Evolutionary conservation across 2,113 vertebrate species (phyloP), one percentile per base, ranked within the genome.

Genomic region (Callionymus lyra): DNA sequence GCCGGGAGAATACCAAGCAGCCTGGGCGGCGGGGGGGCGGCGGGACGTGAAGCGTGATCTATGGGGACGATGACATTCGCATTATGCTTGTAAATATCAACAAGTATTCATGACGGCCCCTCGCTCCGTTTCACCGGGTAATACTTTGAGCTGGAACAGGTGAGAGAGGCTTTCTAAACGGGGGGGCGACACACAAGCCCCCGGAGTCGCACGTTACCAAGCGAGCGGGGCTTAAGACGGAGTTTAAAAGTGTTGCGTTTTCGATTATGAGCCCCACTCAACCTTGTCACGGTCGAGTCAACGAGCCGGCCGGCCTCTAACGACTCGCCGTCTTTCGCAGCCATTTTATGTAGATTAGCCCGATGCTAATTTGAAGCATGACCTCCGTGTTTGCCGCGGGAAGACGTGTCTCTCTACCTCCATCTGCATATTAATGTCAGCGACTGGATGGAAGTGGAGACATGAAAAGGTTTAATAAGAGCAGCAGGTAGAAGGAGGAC

Each of bases 321-420:
- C 68, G 72, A 72, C 75, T 53, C 60, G 14, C 13, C 53, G 65
- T 75, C 71, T 68, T 63, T 65, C n/a, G 56, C 54, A 68, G 66
- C 73, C 56, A 70, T 82, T 79, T 79, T 63, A 82, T 82, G 78
- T 68, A 82, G 67, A 84, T 82, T 68, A 82, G 73, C 68, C 65
- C 58, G 72, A 79, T 79, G 82, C 66, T 73, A 75, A 81, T 82
- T 68, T 47, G 39, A 70, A 57, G 65, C 58, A 52, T 75, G 72
- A 78, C 82, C 76, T 81, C 67, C 49, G 65, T 73, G 71, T 82
- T 81, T 84, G 74, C 67, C 52, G 33, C 59, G 41, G n/a, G 64
- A 76, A 77, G 79, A 68, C 59, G 58, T 41, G 46, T 68, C 68
- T 70, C 53, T 50, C 57, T 72, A n/a, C n/a, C 77, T 78, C 76